Base-by-base conservation (phyloP, 2,113 vertebrate species). In the Scytalopus superciliaris region DNA sequence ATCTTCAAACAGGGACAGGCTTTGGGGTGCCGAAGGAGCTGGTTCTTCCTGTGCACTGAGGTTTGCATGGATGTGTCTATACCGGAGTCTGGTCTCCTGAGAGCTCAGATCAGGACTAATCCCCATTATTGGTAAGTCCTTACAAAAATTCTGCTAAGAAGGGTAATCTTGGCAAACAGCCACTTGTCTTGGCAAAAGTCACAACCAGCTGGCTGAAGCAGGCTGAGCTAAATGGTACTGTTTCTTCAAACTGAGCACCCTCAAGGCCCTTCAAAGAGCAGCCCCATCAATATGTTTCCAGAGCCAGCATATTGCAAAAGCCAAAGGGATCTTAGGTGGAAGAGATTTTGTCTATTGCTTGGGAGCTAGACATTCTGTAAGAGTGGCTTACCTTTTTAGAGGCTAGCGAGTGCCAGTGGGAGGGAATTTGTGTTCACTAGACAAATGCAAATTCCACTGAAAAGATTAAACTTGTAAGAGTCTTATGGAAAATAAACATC, bases 401-500 rank as follows among this genome's bases (percentile, higher is more conserved):
- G 10, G 39, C 68, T n/a, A n/a, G 42, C 0, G 0, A 28, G 40
- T 93, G 44, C 82, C 79, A 56, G 40, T 23, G 40, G 68, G 57
- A 94, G 73, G 57, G 69, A 67, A 83, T 85, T 91, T 62, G 60
- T 16, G 2, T 42, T 69, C 3, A 0, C 50, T 39, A 73, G 63
- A 78, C 69, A 90, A 95, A 89, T 47, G 42, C 50, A 79, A 77
- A 96, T 90, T 93, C 90, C 90, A 82, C 39, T 17, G 59, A 84
- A 68, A 35, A 87, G 69, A 90, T 97, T 90, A 92, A 88, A 84
- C 31, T 77, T 80, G 9, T 89, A 95, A 95, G 92, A 95, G 74
- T 37, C 79, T 95, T 91, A 82, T 0, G 13, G 89, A 97, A 93
- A 95, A 94, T 85, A 96, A 96, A 96, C 85, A 93, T 95, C 86